These are phyloP conservation scores for Neoitamus cyanurus DNA, from an alignment of 2,888 invertebrate species.

Conservation along the genomic window DNA sequence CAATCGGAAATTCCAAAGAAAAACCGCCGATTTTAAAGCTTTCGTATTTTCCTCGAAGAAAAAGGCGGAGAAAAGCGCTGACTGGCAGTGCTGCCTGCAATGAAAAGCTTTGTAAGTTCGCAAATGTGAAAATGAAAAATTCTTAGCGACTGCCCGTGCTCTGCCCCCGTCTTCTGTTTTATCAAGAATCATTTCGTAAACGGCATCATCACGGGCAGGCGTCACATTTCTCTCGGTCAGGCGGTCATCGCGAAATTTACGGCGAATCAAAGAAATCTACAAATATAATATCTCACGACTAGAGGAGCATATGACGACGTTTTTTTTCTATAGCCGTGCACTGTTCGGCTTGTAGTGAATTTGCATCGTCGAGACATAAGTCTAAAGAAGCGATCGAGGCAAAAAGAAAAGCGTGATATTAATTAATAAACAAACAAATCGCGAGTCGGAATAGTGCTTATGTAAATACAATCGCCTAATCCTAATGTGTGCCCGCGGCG, in stretches of 20 bases:
- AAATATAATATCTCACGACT: neutral
- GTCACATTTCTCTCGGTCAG: neutral
- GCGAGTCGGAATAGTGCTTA: neutral
- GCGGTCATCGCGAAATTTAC: neutral
- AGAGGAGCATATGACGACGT: neutral
- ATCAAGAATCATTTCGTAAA: neutral
- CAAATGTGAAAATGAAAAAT: neutral
- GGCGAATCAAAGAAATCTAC: neutral
- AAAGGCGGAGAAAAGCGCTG: neutral
- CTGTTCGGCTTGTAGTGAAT: neutral
- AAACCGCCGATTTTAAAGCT: neutral
- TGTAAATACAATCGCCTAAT: neutral
- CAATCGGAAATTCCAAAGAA: neutral
- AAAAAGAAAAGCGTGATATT: neutral
- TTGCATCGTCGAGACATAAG: neutral
- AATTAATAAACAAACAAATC: constrained; percentile 20
- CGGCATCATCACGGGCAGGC: neutral
- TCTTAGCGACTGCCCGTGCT: neutral
- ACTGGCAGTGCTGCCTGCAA: neutral
- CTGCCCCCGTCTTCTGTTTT: neutral
- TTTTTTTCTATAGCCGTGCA: neutral
- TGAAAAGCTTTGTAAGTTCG: neutral
- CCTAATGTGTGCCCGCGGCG: neutral
- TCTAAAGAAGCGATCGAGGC: neutral
- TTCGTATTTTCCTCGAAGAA: neutral